These are phyloP conservation scores for Pseudeuparius sepicola DNA, from an alignment of 2,888 invertebrate species.

Conservation along the genomic window DNA sequence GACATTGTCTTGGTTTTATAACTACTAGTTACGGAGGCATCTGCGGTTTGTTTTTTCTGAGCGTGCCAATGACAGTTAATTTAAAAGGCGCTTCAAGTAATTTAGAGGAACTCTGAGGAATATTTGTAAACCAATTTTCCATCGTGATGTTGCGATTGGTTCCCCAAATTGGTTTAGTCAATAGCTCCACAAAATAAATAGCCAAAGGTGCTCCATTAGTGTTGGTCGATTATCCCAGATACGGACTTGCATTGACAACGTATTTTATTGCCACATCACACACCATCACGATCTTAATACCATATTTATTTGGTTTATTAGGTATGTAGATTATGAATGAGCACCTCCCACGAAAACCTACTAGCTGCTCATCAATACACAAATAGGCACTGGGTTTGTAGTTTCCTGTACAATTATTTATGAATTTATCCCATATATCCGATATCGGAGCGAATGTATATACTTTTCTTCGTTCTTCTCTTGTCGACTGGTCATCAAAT, in stretches of 20 bases:
- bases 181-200: conserved; percentile 9
- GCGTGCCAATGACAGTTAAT: no score
- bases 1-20: no score
- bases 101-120: conserved; percentile 4
- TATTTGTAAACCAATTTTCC: no score
- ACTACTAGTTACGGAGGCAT: no score
- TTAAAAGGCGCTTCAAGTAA: conserved; percentile 1
- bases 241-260: no score
- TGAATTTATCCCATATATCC: background rate
- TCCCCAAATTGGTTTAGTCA: conserved; percentile 6
- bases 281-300: background rate
- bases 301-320: background rate
- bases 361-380: background rate
- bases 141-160: background rate
- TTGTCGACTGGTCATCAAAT: conserved; percentile 2
- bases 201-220: conserved; percentile 4
- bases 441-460: background rate
- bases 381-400: background rate
- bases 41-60: no score
- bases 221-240: conserved; percentile 4
- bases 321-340: background rate
- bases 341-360: conserved; percentile 1
- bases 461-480: conserved; percentile 1
- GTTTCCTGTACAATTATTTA: background rate
- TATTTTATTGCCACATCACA: conserved; percentile 3